Conservation (phyloP, 1,140 invertebrate genomes). For the Idris sp. region DNA sequence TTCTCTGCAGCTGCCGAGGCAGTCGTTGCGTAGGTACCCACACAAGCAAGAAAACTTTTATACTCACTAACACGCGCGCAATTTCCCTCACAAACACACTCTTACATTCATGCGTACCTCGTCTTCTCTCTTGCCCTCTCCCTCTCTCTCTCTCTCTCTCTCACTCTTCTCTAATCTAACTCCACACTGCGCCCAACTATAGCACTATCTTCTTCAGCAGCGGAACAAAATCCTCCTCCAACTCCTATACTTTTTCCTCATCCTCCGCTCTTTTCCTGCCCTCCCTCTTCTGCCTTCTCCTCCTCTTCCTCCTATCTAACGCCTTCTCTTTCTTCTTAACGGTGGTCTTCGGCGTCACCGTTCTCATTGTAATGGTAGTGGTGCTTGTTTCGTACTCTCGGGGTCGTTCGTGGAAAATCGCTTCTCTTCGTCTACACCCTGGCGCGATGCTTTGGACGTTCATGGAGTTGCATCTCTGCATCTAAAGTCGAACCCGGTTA, state of each 20-base stretch:
- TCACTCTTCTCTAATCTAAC: slow-evolving; percentile 74
- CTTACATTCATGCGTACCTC: slow-evolving; percentile 20
- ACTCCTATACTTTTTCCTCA: too few species aligned
- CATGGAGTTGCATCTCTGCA: slow-evolving; percentile 53
- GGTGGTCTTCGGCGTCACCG: too few species aligned
- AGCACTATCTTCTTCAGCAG: slow-evolving; percentile 68
- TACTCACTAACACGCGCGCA: slow-evolving; percentile 67
- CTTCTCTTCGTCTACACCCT: slow-evolving; percentile 65
- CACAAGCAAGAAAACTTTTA: slow-evolving; percentile 78
- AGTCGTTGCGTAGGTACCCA: slow-evolving; percentile 74
- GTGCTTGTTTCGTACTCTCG: too few species aligned
- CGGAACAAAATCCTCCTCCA: slow-evolving; percentile 69
- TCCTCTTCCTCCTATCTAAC: too few species aligned
- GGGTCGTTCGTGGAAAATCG: slow-evolving; percentile 72
- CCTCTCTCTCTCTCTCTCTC: slow-evolving; percentile 49
- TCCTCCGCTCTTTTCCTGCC: slow-evolving; percentile 66
- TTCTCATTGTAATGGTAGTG: too few species aligned
- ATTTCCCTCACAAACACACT: background rate
- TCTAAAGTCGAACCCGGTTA: slow-evolving; percentile 28
- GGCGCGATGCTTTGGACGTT: slow-evolving; percentile 64
- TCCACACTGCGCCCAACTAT: slow-evolving; percentile 67
- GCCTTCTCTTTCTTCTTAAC: slow-evolving; percentile 54
- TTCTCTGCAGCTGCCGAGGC: slow-evolving; percentile 52
- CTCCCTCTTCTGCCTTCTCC: slow-evolving; percentile 20
- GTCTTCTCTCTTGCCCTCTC: slow-evolving; percentile 44